Conservation (phyloP, 2,113 vertebrate genomes). For the Neoarius graeffei region DNA sequence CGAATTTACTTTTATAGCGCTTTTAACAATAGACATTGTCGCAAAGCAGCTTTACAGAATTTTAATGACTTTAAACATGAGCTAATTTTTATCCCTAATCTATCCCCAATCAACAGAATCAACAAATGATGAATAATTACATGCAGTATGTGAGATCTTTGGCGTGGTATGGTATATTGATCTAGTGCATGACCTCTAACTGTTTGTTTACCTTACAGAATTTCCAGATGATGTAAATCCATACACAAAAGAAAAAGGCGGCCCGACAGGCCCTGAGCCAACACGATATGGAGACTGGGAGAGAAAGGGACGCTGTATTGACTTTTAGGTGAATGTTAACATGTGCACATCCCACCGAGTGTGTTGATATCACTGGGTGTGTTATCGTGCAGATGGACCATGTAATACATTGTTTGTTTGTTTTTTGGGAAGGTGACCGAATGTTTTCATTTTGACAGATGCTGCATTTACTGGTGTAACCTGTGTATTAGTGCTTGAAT, state of each 20-base stretch:
- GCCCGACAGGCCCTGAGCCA: conserved; percentile 92
- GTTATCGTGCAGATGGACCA: not conserved
- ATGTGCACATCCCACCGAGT: not conserved
- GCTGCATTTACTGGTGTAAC: not conserved
- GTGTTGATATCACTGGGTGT: not conserved
- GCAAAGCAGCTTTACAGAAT: too few species aligned
- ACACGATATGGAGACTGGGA: conserved; percentile 98
- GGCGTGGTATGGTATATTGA: not conserved
- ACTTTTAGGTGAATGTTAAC: conserved; percentile 78
- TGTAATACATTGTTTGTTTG: not conserved
- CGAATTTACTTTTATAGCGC: too few species aligned
- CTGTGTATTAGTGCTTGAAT: not conserved
- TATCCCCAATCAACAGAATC: too few species aligned
- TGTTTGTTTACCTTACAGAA: conserved; percentile 66
- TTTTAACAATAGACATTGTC: too few species aligned
- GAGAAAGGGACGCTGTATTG: conserved; percentile 94
- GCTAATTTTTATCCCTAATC: too few species aligned
- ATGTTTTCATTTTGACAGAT: not conserved
- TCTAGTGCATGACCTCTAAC: not conserved
- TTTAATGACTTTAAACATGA: too few species aligned
- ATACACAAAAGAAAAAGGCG: conserved; percentile 88
- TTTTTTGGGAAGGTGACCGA: not conserved
- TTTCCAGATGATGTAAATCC: conserved; percentile 92
- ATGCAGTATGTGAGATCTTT: not conserved
- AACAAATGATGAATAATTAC: not conserved